Evolutionary conservation across 2,113 vertebrate species (phyloP), one percentile per base, ranked within the genome.

Genomic region (Drymodes brunneopygia): DNA sequence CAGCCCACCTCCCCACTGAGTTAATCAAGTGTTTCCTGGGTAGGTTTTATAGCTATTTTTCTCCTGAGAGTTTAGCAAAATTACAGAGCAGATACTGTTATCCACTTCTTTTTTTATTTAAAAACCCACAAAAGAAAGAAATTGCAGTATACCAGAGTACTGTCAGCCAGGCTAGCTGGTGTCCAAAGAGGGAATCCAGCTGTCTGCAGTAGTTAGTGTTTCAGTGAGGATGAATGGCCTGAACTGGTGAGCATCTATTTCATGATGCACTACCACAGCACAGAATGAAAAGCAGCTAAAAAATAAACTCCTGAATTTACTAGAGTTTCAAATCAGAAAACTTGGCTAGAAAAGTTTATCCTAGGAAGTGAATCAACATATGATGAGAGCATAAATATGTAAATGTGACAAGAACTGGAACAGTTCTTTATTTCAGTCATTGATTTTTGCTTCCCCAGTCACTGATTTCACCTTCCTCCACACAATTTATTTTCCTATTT

Each of bases 121-220:
- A 73, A 84, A 58, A 9, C 1, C 14, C 79, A 67, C 25, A 57
- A 33, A 48, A 36, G 6, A 47, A 8, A 56, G 44, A 77, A 70
- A 78, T 28, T 24, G 6, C 36, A 79, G 71, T 61, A 40, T 15
- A 48, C 15, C 28, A 72, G 10, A 66, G 29, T 48, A 61, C 15
- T 5, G 2, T 27, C 36, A 83, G 22, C 18, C n/a, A 72, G 48
- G 31, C 28, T 65, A 61, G 31, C n/a, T 25, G 36, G n/a, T 15
- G 53, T 2, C 23, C 58, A 57, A 81, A 62, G 24, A 38, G 6
- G 36, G 42, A 92, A 21, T 42, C 70, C 38, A 67, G 44, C 65
- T 42, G 8, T 47, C 38, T 11, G 1, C 44, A 61, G 33, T 0
- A 62, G 33, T 53, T 77, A 19, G 35, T 1, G 0, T 36, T 72